A percentile compares a stretch with the other conserved stretches of the same genome.
These are phyloP conservation scores for Drosophila fungiperda DNA, from an alignment of 2,888 invertebrate species.

Conservation along the genomic window DNA sequence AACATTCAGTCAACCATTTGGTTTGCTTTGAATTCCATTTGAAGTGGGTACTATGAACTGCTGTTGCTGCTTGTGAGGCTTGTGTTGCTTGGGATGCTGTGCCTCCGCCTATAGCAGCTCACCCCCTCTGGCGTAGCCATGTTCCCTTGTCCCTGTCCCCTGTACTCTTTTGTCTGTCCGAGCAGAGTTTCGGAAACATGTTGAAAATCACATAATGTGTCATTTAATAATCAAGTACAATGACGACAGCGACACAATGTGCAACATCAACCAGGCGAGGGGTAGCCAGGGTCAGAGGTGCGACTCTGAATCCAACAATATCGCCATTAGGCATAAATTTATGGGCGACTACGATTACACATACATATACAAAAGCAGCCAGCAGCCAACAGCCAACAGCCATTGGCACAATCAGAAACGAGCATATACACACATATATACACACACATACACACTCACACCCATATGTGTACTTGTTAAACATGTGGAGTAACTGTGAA, in stretches of 20 bases:
- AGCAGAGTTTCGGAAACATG: constrained; percentile 58
- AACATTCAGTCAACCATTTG: constrained; percentile 56
- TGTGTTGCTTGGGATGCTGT: constrained; percentile 28
- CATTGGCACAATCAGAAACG: constrained; percentile 67
- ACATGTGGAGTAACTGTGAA: constrained; percentile 22
- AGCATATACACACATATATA: constrained; percentile 14
- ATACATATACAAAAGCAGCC: constrained; percentile 5
- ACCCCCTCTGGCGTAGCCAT: constrained; percentile 2
- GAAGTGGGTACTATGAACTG: constrained; percentile 57
- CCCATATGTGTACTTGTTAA: not conserved
- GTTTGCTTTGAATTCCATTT: constrained; percentile 71
- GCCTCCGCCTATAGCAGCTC: constrained; percentile 19
- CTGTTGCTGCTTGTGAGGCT: constrained; percentile 1
- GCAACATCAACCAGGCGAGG: constrained; percentile 30
- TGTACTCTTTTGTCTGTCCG: constrained; percentile 26
- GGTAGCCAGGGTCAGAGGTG: constrained; percentile 7
- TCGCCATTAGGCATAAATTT: constrained; percentile 79
- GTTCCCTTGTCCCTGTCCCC: not conserved
- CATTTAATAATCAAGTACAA: constrained; percentile 83
- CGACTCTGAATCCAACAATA: constrained; percentile 65
- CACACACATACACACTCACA: not conserved
- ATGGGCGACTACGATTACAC: constrained; percentile 54
- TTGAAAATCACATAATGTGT: constrained; percentile 84
- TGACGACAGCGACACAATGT: constrained; percentile 69
- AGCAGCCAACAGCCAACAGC: constrained; percentile 48